Evolutionary conservation across 1,140 invertebrate species (phyloP), one percentile per base, ranked within the genome.

Genomic region (Eumeta japonica): DNA sequence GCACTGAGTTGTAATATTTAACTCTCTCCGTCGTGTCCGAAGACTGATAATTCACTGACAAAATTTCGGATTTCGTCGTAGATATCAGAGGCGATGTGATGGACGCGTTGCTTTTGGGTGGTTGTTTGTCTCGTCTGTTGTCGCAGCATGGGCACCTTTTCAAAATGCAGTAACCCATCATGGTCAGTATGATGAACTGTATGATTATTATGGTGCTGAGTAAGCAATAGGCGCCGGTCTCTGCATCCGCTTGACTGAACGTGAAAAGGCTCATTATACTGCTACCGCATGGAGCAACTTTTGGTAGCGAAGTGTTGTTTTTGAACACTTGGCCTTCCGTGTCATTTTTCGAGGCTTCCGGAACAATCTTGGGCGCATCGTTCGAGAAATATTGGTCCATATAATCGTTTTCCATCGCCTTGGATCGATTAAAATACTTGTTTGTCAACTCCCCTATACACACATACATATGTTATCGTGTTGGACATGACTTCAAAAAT

Each of bases 1-100:
- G n/a, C n/a, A n/a, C n/a, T n/a, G n/a, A n/a, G n/a, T 67, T 66
- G 20, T 72, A 72, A 33, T 54, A 62, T 44, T 58, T 58, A 0
- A 66, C 58, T 36, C 57, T 64, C 34, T 58, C 58, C 16, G 64
- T 53, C 1, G 52, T 45, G 7, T 67, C 61, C 2, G 61, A 58
- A 9, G 58, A 60, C 31, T 61, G 46, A 47, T 39, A 59, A 9
- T 56, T 55, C 4, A 54, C 55, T 1, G 57, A 70, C 20, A 62
- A 62, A 9, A 62, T 70, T n/a, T 60, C 58, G 5, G 56, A 57
- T 35, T 64, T 58, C 39, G 61, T 68, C 1, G 56, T 61, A 15
- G 39, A 40, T 28, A 72, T 67, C 11, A 72, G 40, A 5, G 65
- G 67, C 3, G 65, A 67, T 0, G 65, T 70, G 0, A 70, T 55